Conservation (phyloP, 35 echinoderm and acorn worm species). For the Eucidaris tribuloides region DNA sequence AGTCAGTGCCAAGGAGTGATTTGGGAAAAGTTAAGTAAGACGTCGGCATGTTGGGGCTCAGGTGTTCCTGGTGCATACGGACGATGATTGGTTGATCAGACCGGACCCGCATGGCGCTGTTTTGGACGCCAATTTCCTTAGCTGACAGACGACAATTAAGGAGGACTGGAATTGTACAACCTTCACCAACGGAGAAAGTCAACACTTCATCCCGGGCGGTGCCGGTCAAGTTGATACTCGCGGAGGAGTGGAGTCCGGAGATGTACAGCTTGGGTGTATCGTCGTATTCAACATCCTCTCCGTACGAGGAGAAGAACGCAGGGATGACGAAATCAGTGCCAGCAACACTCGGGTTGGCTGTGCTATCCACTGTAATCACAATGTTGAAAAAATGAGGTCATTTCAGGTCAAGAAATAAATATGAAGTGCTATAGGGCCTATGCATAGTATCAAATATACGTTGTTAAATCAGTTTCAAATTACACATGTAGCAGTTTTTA, state of each 20-base stretch:
- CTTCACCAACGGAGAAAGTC: conserved; percentile 4
- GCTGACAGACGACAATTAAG: neutral
- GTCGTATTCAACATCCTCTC: neutral
- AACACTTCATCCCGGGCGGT: neutral
- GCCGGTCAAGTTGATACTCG: conserved; percentile 14
- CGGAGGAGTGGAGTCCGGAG: neutral
- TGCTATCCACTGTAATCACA: too few species aligned
- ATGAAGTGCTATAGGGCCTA: too few species aligned
- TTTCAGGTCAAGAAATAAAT: too few species aligned
- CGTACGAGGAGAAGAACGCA: neutral
- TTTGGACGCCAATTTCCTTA: neutral
- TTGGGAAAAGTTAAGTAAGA: neutral
- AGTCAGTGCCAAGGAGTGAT: neutral
- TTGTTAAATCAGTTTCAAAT: too few species aligned
- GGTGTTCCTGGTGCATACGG: conserved; percentile 20
- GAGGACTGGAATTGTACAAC: conserved; percentile 21
- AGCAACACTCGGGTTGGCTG: neutral
- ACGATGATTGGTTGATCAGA: neutral
- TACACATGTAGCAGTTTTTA: too few species aligned
- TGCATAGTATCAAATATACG: too few species aligned
- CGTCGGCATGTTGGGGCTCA: conserved; percentile 6
- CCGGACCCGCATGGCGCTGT: neutral
- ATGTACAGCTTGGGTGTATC: conserved; percentile 10
- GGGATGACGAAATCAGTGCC: conserved; percentile 11
- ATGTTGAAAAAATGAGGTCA: too few species aligned